phyloP scores from a whole-genome alignment of 2,113 vertebrate genomes.

The Galeopterus variegatus region DNA sequence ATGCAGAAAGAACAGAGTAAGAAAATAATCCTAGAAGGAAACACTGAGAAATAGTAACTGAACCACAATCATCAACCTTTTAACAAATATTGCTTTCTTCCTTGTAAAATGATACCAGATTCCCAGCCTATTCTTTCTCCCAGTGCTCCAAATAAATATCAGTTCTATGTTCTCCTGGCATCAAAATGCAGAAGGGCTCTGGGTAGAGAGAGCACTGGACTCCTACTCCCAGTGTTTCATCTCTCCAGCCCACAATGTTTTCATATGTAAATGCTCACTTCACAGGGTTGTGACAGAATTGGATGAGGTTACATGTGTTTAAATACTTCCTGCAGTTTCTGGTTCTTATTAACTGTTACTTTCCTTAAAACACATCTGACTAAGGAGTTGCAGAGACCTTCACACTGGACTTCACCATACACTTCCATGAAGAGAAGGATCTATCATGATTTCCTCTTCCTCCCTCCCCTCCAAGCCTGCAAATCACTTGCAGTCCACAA shows the following conservation, averaged over 20 bases:
- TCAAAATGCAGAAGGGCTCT: not conserved
- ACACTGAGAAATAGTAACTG: not conserved
- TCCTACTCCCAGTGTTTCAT: not conserved
- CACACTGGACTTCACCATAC: not conserved
- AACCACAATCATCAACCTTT: not conserved
- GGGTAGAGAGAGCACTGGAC: fast-evolving
- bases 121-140: not conserved
- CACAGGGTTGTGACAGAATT: not conserved
- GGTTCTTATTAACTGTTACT: not conserved
- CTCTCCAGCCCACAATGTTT: not conserved
- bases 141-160: not conserved
- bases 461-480: not conserved
- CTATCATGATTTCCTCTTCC: not conserved
- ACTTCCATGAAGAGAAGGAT: not conserved
- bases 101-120: not conserved
- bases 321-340: not conserved
- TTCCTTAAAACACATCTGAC: not conserved
- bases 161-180: not conserved
- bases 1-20: not conserved
- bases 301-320: not conserved
- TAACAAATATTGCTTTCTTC: not conserved
- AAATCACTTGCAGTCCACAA: not conserved
- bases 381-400: not conserved
- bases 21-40: not conserved
- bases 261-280: not conserved